These are phyloP conservation scores for Rotaria magnacalcarata DNA, from an alignment of 2,888 invertebrate genomes.

Conservation along the genomic window DNA sequence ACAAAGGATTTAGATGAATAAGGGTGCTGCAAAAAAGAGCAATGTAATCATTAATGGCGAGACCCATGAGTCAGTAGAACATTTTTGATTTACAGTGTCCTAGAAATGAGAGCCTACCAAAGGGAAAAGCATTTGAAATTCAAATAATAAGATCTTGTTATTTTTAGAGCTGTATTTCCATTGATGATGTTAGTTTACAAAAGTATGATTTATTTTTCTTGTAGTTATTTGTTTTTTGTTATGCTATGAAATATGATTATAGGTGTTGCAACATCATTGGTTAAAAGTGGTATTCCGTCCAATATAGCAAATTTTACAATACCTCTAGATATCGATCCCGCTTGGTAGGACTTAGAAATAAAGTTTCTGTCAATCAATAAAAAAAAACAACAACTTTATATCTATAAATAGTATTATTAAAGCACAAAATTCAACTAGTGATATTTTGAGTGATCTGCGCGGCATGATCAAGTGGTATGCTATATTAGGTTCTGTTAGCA, in stretches of 20 bases:
- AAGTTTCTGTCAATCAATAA: background rate
- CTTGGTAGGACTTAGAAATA: background rate
- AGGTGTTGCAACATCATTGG: background rate
- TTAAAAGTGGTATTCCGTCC: background rate
- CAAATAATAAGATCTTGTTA: background rate
- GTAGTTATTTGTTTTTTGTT: background rate
- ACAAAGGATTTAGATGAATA: too few species aligned
- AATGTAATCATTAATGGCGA: too few species aligned
- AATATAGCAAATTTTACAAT: background rate
- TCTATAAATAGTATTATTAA: background rate
- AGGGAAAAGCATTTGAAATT: too few species aligned
- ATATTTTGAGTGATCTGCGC: background rate
- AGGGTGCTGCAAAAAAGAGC: too few species aligned
- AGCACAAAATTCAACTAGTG: background rate
- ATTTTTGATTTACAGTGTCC: too few species aligned
- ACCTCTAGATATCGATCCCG: background rate
- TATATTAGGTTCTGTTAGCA: background rate
- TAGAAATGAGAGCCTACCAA: too few species aligned
- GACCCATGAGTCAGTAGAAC: too few species aligned
- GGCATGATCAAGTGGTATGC: constrained; percentile 15
- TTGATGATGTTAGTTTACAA: constrained; percentile 3
- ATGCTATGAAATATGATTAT: background rate
- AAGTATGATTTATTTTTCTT: background rate
- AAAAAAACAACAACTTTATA: too few species aligned
- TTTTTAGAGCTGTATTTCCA: background rate